A percentile compares a stretch with the other conserved stretches of the same genome.
Evolutionary conservation across 2,113 vertebrate species (phyloP).

Genomic region (Petroica traversi): DNA sequence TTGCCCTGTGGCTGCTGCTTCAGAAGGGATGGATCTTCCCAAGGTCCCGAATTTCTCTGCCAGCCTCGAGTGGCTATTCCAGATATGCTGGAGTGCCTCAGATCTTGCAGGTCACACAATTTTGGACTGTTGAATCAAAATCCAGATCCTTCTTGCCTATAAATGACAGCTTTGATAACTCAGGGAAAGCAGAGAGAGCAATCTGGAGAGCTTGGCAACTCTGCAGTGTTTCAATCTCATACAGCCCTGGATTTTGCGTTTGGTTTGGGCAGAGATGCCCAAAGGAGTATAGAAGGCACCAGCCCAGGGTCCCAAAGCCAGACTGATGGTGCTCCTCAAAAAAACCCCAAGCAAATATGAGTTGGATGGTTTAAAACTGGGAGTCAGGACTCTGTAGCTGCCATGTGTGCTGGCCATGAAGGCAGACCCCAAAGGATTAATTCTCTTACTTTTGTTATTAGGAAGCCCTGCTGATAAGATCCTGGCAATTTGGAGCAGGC

Average conservation of each 20-base stretch:
- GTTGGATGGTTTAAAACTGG: background rate
- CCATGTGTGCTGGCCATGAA: background rate
- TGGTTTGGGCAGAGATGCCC: background rate
- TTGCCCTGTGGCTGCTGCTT: background rate
- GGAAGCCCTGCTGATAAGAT: background rate
- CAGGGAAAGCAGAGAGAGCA: background rate
- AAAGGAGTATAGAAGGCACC: background rate
- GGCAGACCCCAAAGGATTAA: background rate
- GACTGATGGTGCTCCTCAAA: background rate
- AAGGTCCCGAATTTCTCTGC: background rate
- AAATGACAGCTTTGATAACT: background rate
- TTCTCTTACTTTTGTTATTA: background rate
- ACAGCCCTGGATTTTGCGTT: rapidly evolving
- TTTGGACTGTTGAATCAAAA: background rate
- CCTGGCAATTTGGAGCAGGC: background rate
- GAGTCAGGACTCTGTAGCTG: background rate
- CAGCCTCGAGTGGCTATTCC: background rate
- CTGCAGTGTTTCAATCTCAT: background rate
- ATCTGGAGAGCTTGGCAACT: background rate
- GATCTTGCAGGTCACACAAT: background rate
- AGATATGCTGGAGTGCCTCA: background rate
- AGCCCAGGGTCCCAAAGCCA: background rate
- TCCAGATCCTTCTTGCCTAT: background rate
- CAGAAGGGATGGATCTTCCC: background rate
- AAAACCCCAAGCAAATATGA: rapidly evolving